Evolutionary conservation across 2,888 invertebrate species (phyloP).

Genomic region (Drosophila borborema): DNA sequence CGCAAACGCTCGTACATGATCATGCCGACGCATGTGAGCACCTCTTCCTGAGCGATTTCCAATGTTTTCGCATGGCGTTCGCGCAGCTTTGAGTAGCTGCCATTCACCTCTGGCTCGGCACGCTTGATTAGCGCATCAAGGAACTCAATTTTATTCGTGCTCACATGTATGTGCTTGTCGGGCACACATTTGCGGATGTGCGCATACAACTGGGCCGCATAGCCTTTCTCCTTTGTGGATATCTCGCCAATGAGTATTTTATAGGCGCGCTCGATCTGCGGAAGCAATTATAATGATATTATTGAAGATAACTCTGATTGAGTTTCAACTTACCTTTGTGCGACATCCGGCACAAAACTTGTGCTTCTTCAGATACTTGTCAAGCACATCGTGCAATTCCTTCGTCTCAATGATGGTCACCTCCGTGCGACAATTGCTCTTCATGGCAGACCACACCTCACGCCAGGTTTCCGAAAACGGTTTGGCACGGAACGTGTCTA

Average conservation of each 20-base stretch:
- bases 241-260: conserved; percentile 94
- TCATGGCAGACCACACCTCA: conserved; percentile 94
- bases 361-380: conserved; percentile 96
- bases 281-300: neutral
- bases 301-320: conserved; percentile 20
- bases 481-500: conserved; percentile 93
- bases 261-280: conserved; percentile 91
- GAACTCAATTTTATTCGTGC: conserved; percentile 93
- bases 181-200: conserved; percentile 94
- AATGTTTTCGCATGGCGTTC: conserved; percentile 98
- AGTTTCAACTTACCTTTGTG: conserved; percentile 89
- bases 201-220: conserved; percentile 93
- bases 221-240: conserved; percentile 94
- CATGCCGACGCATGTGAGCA: conserved; percentile 96
- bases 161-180: conserved; percentile 95
- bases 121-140: conserved; percentile 94
- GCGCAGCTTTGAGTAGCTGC: conserved; percentile 88
- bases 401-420: conserved; percentile 94
- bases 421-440: conserved; percentile 91
- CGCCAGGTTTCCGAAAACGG: conserved; percentile 91
- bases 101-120: conserved; percentile 96
- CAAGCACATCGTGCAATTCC: conserved; percentile 93
- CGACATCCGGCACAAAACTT: conserved; percentile 97
- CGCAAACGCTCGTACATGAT: conserved; percentile 96
- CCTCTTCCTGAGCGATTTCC: conserved; percentile 98